Evolutionary conservation across 2,797 vertebrate species (phyloP), one percentile per base, ranked within the genome.

Genomic region (Pseudochromis fuscus): DNA sequence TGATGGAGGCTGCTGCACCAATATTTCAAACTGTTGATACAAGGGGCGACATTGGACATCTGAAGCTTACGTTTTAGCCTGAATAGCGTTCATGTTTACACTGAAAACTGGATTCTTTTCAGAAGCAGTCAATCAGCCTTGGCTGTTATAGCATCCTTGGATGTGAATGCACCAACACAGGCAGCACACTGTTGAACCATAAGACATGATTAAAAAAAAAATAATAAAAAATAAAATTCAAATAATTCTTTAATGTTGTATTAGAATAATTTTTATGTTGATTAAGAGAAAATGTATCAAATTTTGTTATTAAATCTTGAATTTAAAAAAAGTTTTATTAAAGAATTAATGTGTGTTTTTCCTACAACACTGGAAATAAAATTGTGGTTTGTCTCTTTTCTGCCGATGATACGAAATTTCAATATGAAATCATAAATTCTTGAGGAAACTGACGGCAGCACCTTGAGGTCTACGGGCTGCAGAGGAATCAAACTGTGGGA

Each of bases 401-500:
- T 51, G 48, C 11, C 1, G n/a, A 72, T 25, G 46, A 45, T 16
- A 40, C 45, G 18, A 62, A 8, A 42, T 49, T 23, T 51, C 25
- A 19, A 19, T n/a, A 46, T 35, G 72, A 73, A 81, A 83, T 57
- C 46, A 16, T 13, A 49, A 35, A 23, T 79, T 81, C 30, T 27
- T 71, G 31, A 37, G 50, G 24, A 25, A 49, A 59, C 24, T 55
- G 16, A 57, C n/a, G n/a, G 38, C 15, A 38, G 56, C 40, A 44
- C 18, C 30, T 80, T 50, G 6, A 69, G 37, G 56, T n/a, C 59
- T 46, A 13, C 10, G 62, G 25, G 11, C 67, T 66, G 38, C 10
- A 57, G n/a, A 61, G 16, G 67, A 76, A 72, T 67, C 67, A 46
- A 72, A 48, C n/a, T 12, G 37, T 25, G 48, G 59, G 56, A 69